These are phyloP conservation scores for Merodon equestris DNA, from an alignment of 2,888 invertebrate species.

Conservation along the genomic window DNA sequence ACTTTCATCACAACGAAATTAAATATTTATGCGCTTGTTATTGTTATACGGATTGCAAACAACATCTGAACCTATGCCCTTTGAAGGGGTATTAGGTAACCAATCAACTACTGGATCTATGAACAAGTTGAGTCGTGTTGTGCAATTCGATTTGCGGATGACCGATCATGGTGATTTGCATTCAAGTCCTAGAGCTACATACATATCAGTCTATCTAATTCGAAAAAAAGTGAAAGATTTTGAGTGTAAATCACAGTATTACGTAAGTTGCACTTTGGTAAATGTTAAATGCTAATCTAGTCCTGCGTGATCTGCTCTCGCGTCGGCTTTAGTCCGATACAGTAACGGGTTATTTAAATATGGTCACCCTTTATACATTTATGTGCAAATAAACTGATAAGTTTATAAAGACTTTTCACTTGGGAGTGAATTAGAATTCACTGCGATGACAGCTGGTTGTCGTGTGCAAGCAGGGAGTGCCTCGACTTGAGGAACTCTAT, in stretches of 20 bases:
- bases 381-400: conserved; percentile 50
- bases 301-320: conserved; percentile 23
- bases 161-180: too few species aligned
- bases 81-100: conserved; percentile 15
- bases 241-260: neutral
- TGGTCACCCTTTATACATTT: conserved; percentile 54
- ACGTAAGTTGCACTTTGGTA: conserved; percentile 49
- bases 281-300: conserved; percentile 54
- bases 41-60: neutral
- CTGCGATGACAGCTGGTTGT: neutral
- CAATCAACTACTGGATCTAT: neutral
- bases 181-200: too few species aligned
- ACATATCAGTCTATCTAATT: too few species aligned
- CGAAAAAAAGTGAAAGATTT: too few species aligned
- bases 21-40: conserved; percentile 17
- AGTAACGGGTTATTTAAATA: conserved; percentile 56
- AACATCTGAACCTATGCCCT: conserved; percentile 3
- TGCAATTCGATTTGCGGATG: too few species aligned
- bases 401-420: conserved; percentile 47
- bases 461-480: neutral
- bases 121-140: too few species aligned
- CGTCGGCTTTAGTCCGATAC: too few species aligned
- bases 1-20: conserved; percentile 17
- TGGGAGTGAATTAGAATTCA: too few species aligned
- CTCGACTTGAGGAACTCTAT: too few species aligned